Base-by-base conservation (phyloP, 2,797 vertebrate genomes). In the Phoebastria nigripes region DNA sequence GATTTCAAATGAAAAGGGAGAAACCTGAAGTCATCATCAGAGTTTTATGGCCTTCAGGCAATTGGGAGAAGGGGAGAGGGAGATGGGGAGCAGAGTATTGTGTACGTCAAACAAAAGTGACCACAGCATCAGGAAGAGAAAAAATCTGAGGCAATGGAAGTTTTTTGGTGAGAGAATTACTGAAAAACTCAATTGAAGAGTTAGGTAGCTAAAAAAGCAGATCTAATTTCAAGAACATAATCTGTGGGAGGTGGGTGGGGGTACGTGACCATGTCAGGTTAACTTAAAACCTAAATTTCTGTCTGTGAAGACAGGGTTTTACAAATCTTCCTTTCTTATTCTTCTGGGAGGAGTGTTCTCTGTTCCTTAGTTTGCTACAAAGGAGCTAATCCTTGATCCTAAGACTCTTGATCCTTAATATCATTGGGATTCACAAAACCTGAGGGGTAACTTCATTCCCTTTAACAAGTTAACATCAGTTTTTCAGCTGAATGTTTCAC, bases 261-360 rank as follows among this genome's bases (percentile, higher is more conserved):
- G 0, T 58, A 54, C 1, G 1, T 42, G 35, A 55, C 12, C 3
- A 2, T 25, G 9, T 52, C 14, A 44, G 9, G 10, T 67, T 74
- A 52, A 4, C 25, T 71, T 77, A 66, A 89, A 86, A 82, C 6
- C 24, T 80, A 42, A 35, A 81, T 72, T 89, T 87, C 54, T 65
- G 9, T 54, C 47, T 63, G 4, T 51, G 28, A 74, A 58, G 14
- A 54, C 13, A 51, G 15, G 6, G 7, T 7, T 95, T 82, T 83
- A 42, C 35, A 66, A 69, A 78, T 4, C 2, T 71, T 56, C 9
- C 26, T 63, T 87, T 55, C 69, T 59, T 46, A 44, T 15, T 82
- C 47, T 65, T 72, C 46, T 61, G 15, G 5, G 3, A 66, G 4
- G 8, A 33, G 5, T 49, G 21, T 58, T 82, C 21, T 54, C n/a